Evolutionary conservation across 1,140 invertebrate species (phyloP), one percentile per base, ranked within the genome.

Genomic region (Psilanteris sp.): DNA sequence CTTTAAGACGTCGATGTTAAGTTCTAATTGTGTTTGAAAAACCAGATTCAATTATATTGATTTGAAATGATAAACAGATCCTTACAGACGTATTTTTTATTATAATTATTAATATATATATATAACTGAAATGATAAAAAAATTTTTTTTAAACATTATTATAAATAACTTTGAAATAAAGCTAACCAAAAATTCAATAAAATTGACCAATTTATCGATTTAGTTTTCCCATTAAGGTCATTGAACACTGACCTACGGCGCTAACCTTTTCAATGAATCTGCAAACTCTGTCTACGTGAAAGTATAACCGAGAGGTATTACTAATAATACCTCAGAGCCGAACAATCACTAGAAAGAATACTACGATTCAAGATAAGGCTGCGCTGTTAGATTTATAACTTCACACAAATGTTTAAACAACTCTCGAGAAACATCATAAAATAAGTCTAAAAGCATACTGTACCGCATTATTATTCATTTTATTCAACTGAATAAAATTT

Each of bases 251-350:
- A 68, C 72, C 62, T 34, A 39, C 50, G 32, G 22, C 26, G 62
- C 32, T 75, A 75, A 75, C 72, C 72, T 75, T 75, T 75, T 68
- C 61, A 75, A 62, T 68, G 71, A 75, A 64, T 72, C 57, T 72
- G 57, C 57, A 62, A 72, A 74, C 54, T 41, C 61, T 44, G 70
- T 46, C 70, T 74, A 66, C 29, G 70, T 66, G 70, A 74, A 74
- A 74, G 71, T 74, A 74, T 74, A 74, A 64, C 71, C 57, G 57
- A 64, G 57, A 72, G 68, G 44, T 46, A 72, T 64, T 62, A 70
- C 57, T 72, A 62, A 72, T 72, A 64, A 62, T 64, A 62, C 68
- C 48, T 46, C 48, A 29, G 39, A 37, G 24, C 46, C 37, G 31
- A 72, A 74, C 50, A 74, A 74, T 74, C 61, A 59, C 44, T 32